These are phyloP conservation scores for Pangasius djambal DNA, from an alignment of 2,797 vertebrate genomes.

Conservation along the genomic window DNA sequence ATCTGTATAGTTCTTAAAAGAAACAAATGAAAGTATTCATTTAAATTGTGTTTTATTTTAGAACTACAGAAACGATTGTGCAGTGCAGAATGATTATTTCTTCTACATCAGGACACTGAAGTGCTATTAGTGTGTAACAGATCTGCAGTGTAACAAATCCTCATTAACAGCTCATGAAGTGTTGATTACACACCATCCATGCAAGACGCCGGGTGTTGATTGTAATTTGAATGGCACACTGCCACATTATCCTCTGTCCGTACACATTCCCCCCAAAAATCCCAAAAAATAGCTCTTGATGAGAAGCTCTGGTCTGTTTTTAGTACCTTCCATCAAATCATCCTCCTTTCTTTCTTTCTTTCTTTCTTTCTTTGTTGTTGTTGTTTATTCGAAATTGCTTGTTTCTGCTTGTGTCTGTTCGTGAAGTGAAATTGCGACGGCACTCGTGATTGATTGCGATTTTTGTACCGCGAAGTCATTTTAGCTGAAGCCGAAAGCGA, in stretches of 20 bases:
- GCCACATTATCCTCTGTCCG: conserved; percentile 17
- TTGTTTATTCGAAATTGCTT: background rate
- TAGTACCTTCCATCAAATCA: background rate
- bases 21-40: too few species aligned
- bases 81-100: conserved; percentile 13
- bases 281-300: background rate
- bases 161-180: conserved; percentile 50
- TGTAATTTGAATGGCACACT: conserved; percentile 45
- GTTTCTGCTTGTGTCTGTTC: background rate
- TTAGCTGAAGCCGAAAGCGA: background rate
- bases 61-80: background rate
- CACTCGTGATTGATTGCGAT: background rate
- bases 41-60: background rate
- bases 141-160: conserved; percentile 47
- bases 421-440: too few species aligned
- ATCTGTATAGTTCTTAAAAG: background rate
- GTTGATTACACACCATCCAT: conserved; percentile 47
- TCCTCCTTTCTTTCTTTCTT: background rate
- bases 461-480: background rate
- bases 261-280: background rate
- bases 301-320: background rate
- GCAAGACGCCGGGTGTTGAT: conserved; percentile 31
- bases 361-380: background rate
- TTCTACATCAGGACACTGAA: conserved; percentile 49
- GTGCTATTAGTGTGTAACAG: conserved; percentile 47